These are phyloP conservation scores for Catocala sponsa DNA, from an alignment of 2,888 invertebrate genomes.

Conservation along the genomic window DNA sequence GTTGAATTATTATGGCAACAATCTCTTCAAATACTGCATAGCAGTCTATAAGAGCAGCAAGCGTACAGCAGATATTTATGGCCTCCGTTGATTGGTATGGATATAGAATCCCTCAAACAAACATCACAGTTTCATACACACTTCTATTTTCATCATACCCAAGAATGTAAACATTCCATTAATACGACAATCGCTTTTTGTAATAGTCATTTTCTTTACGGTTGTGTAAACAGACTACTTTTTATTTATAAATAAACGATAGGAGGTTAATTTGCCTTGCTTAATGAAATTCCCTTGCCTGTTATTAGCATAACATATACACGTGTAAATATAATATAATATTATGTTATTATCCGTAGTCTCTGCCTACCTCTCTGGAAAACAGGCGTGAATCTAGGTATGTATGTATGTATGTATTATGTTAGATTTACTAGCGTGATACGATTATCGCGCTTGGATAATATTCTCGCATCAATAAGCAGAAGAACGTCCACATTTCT, in stretches of 20 bases:
- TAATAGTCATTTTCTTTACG: not conserved
- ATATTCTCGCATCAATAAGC: too few relatives aligned
- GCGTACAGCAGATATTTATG: constrained; percentile 6
- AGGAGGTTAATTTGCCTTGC: too few relatives aligned
- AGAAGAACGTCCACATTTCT: too few relatives aligned
- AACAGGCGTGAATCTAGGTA: too few relatives aligned
- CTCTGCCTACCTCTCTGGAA: too few relatives aligned
- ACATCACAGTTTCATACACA: not conserved
- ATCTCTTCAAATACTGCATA: not conserved
- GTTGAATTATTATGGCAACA: not conserved
- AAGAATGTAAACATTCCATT: constrained; percentile 1
- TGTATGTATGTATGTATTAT: too few relatives aligned
- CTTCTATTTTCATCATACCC: not conserved
- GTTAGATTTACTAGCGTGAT: too few relatives aligned
- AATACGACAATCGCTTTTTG: not conserved
- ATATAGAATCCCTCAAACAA: constrained; percentile 2
- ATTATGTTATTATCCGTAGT: too few relatives aligned
- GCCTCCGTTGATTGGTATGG: not conserved
- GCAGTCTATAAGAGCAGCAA: not conserved
- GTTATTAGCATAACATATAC: too few relatives aligned
- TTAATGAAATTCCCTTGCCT: too few relatives aligned
- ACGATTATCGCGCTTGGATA: too few relatives aligned
- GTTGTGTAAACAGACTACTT: not conserved
- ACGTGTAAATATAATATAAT: too few relatives aligned
- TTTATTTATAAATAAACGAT: not conserved